Base-by-base conservation (phyloP, 1,140 invertebrate species). In the Rhopalosiphum padi region DNA sequence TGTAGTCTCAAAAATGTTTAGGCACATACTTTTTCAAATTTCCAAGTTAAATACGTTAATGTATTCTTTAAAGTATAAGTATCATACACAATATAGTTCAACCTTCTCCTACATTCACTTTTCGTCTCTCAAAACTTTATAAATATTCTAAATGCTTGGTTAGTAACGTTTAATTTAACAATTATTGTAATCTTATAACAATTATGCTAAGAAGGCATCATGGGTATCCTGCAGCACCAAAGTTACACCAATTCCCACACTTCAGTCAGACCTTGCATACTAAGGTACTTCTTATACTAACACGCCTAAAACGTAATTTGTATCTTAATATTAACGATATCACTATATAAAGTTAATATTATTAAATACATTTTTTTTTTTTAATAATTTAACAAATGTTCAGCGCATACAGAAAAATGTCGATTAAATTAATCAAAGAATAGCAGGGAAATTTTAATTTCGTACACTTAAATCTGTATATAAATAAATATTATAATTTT, bases 131-230 rank as follows among this genome's bases (percentile, higher is more conserved):
- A 77, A 77, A 77, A 77, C 60, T n/a, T n/a, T n/a, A 77, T 77
- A 77, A 77, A 77, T 77, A 77, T n/a, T 77, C 30, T 77, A 77
- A 77, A 77, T n/a, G n/a, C 60, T n/a, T 77, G 60, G n/a, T n/a
- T 77, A 18, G 15, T 15, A 77, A n/a, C 30, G n/a, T 77, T n/a
- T 77, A 77, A 77, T 77, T 77, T 30, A 77, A 77, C 60, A 77
- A 77, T 77, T 77, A 77, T 77, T 77, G 60, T 77, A 77, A 77
- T 77, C n/a, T n/a, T 77, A 77, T 77, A 77, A 77, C 21, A 18
- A 51, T 77, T 77, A 77, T 77, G 3, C 60, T 77, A 77, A 77
- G 60, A 77, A n/a, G 60, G 5, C 60, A 77, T 77, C 5, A 21
- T 3, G 60, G 60, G 4, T 77, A 18, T 4, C 30, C 60, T n/a